These are phyloP conservation scores for Melanitta fusca DNA, from an alignment of 2,797 vertebrate genomes.

Conservation along the genomic window DNA sequence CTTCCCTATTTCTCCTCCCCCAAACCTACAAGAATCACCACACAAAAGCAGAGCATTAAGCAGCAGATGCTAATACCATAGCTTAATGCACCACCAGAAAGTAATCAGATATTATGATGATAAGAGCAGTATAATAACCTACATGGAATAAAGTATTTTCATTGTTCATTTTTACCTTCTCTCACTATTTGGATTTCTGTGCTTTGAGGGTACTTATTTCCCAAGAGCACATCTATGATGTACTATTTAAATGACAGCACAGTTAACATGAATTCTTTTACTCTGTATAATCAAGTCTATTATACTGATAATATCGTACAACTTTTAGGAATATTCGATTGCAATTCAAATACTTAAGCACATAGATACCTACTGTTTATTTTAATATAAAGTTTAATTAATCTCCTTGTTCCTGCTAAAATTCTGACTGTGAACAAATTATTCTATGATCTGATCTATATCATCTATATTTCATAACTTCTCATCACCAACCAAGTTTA, in stretches of 20 bases:
- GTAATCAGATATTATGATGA: neutral
- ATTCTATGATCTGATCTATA: neutral
- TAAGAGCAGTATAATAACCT: neutral
- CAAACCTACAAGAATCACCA: neutral
- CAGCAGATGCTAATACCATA: neutral
- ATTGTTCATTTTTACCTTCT: neutral
- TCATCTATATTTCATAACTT: neutral
- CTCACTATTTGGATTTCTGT: neutral
- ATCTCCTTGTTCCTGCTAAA: neutral
- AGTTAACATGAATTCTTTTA: neutral
- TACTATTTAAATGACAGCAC: neutral
- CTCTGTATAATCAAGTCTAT: neutral
- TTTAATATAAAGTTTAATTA: neutral
- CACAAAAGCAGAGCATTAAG: neutral
- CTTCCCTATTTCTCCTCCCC: neutral
- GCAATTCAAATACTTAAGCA: slow-evolving; percentile 1
- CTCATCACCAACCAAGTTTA: neutral
- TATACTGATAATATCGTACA: neutral
- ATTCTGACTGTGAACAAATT: neutral
- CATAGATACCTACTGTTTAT: neutral
- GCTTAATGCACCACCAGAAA: neutral
- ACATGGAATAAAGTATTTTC: neutral
- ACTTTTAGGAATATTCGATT: slow-evolving; percentile 32
- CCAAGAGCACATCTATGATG: neutral
- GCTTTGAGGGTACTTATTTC: neutral